phyloP scores from a whole-genome alignment of 2,113 vertebrate species.

The Saccopteryx leptura region DNA sequence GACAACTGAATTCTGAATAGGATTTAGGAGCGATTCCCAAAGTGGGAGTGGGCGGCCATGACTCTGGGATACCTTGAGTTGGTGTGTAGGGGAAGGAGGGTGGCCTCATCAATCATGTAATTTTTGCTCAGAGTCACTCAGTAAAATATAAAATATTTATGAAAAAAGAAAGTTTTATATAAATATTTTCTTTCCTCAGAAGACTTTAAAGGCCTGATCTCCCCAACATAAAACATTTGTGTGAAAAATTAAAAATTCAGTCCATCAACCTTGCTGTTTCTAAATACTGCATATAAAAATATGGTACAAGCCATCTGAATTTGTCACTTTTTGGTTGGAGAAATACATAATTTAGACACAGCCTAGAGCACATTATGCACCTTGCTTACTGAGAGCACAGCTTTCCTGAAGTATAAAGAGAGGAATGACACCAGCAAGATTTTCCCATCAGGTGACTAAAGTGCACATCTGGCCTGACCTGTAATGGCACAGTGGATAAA shows the following conservation, averaged over 20 bases:
- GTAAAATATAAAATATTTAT: slow-evolving; percentile 71
- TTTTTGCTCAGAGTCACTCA: slow-evolving; percentile 57
- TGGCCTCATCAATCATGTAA: neutral
- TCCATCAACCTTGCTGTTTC: slow-evolving; percentile 77
- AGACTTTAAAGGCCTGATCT: slow-evolving; percentile 54
- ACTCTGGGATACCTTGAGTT: neutral
- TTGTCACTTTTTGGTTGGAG: slow-evolving; percentile 42
- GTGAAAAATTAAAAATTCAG: slow-evolving; percentile 76
- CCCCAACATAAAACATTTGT: slow-evolving; percentile 69
- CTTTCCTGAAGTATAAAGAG: neutral
- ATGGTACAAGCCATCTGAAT: slow-evolving; percentile 46
- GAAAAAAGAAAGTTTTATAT: slow-evolving; percentile 39
- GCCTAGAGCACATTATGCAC: slow-evolving; percentile 1
- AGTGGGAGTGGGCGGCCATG: neutral
- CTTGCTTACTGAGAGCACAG: neutral
- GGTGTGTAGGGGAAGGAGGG: neutral
- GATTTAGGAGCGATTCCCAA: neutral
- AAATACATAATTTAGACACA: slow-evolving; percentile 68
- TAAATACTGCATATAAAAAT: slow-evolving; percentile 70
- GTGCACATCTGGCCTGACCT: neutral
- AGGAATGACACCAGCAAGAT: neutral
- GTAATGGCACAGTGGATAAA: too few relatives aligned
- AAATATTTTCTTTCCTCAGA: slow-evolving; percentile 62
- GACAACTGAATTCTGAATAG: neutral
- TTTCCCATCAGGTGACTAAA: neutral